Evolutionary conservation across 1,140 invertebrate species (phyloP), one percentile per base, ranked within the genome.

Genomic region (Drosophila nannoptera): DNA sequence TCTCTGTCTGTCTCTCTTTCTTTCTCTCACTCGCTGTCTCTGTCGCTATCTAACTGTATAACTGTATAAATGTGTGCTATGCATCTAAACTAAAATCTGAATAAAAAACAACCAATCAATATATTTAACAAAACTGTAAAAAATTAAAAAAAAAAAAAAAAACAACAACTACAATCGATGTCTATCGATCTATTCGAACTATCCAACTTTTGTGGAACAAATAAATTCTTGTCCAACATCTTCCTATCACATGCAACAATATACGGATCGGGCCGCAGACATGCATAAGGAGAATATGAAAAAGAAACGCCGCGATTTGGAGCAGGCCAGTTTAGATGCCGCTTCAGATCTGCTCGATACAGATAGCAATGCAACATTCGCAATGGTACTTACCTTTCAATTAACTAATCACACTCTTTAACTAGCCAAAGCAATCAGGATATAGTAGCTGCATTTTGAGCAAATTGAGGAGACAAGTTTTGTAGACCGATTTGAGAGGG

Each of bases 201-300:
- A 60, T 60, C 49, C 31, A 62, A 61, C 48, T 71, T 67, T 62
- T 77, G 77, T 81, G 77, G 83, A 89, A 89, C 88, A 89, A 75
- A 88, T 88, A 89, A 89, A 89, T 89, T 89, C 88, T 89, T 89
- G 88, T 88, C 61, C 56, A 88, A 89, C 69, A 88, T 87, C 87
- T 87, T 88, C 68, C 68, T 74, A 78, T 62, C 75, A 73, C 81
- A 86, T 86, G 77, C 80, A 65, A 80, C 83, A 80, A 88, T 89
- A 89, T 89, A 89, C 88, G 88, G 89, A 90, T 90, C 87, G 88
- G 80, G 88, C 89, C 72, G 88, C 88, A 89, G 89, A 90, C 78
- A 94, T 94, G 90, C 95, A 96, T 89, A 91, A 96, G 62, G 96
- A 97, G 90, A 96, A 95, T 81, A 94, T 97, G 92, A 97, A 97